These are phyloP conservation scores for mouse (Mus musculus) DNA, from an alignment of 2,113 vertebrate genomes.

Conservation along the genomic window GRCm39 chr13:51524501-51525000, in stretches of 20 bases:
- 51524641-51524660: neutral
- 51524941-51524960: neutral
- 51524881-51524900: neutral
- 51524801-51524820: neutral
- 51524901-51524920: neutral
- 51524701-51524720: slow-evolving; percentile 52
- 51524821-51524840: neutral
- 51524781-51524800: neutral
- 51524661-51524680: neutral
- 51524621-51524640: neutral
- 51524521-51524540: neutral
- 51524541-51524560: neutral
- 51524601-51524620: neutral
- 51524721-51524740: neutral
- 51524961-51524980: neutral
- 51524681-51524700: slow-evolving; percentile 40
- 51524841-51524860: neutral
- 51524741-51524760: slow-evolving; percentile 11
- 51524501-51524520: neutral
- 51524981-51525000: neutral
- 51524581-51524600: neutral
- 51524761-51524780: neutral
- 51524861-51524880: neutral
- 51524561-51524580: neutral
- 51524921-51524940: neutral